These are phyloP conservation scores for Myanophis thanlyinensis DNA, from an alignment of 2,113 vertebrate genomes.

Conservation along the genomic window DNA sequence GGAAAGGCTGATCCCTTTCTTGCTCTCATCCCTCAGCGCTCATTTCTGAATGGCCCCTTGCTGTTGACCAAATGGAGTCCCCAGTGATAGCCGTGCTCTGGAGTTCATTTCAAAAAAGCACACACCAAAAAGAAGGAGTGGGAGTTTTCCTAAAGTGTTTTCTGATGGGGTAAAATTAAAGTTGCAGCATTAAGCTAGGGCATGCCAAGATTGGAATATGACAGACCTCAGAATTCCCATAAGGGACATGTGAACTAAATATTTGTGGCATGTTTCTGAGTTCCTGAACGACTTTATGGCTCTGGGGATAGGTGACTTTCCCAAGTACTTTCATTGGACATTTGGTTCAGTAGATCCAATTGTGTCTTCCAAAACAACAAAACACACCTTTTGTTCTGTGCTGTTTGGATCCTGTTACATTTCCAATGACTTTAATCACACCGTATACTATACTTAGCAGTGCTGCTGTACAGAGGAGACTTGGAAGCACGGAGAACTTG, in stretches of 20 bases:
- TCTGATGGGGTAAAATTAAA: background rate
- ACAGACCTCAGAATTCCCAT: background rate
- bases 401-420: background rate
- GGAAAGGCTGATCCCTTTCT: background rate
- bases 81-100: background rate
- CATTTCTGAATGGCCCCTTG: background rate
- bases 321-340: background rate
- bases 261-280: background rate
- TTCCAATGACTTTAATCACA: background rate
- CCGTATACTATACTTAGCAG: background rate
- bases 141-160: background rate
- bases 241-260: background rate
- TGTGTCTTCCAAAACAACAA: background rate
- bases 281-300: background rate
- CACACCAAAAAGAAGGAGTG: background rate
- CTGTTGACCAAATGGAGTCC: background rate
- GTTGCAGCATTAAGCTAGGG: background rate
- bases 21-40: background rate
- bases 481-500: background rate
- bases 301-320: background rate
- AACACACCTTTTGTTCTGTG: background rate
- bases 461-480: background rate
- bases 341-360: background rate
- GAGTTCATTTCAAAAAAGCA: background rate
- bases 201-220: background rate